Evolutionary conservation across 2,113 vertebrate species (phyloP).

Genomic region (Thryonomys swinderianus): DNA sequence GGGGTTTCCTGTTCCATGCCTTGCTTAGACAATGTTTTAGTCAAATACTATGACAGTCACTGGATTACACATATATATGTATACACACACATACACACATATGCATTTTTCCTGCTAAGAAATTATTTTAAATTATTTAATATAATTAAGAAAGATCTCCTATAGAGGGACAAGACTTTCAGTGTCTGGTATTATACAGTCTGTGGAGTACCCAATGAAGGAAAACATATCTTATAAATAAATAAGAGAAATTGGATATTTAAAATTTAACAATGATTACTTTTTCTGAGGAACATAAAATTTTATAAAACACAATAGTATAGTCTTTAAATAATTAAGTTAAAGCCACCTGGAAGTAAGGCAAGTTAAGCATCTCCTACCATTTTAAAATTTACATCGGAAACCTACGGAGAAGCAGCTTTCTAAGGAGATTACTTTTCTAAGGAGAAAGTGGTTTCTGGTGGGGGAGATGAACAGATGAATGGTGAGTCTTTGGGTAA

Average conservation of each 20-base stretch:
- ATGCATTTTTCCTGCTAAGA: background rate
- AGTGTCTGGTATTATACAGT: background rate
- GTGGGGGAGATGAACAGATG: background rate
- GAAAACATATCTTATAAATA: background rate
- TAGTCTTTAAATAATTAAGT: constrained; percentile 1
- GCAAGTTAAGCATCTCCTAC: background rate
- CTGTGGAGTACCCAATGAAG: background rate
- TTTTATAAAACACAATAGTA: background rate
- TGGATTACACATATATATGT: no score
- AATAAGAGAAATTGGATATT: background rate
- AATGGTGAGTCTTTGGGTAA: background rate
- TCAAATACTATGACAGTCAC: background rate
- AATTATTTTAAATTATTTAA: constrained; percentile 13
- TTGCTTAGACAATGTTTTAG: constrained; percentile 9
- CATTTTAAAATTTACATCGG: background rate
- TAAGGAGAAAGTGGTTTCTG: background rate
- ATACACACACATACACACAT: no score
- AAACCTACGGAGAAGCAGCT: background rate
- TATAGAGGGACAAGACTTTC: background rate
- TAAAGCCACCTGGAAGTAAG: background rate
- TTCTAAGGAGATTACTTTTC: background rate
- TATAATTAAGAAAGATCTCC: background rate
- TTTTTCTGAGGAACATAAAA: constrained; percentile 9
- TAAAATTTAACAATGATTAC: background rate
- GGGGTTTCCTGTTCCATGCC: background rate